Conservation (phyloP, 2,113 vertebrate species). For the Balaeniceps rex region DNA sequence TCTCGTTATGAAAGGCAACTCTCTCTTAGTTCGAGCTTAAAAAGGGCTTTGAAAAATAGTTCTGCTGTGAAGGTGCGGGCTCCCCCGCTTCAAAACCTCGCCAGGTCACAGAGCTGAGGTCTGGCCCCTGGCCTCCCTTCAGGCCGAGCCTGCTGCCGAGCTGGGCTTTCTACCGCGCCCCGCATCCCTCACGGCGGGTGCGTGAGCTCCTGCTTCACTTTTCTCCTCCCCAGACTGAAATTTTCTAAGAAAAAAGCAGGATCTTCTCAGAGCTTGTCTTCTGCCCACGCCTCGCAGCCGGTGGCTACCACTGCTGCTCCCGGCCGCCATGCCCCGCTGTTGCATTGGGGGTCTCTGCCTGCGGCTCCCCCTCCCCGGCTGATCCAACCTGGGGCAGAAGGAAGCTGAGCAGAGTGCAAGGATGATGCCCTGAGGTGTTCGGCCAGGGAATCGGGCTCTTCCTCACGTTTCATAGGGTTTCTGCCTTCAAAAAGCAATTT, state of each 20-base stretch:
- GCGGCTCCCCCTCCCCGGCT: background rate
- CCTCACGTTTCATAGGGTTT: background rate
- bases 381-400: background rate
- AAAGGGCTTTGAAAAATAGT: background rate
- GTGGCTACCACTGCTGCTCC: background rate
- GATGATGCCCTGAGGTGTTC: background rate
- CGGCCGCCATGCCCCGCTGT: accelerated
- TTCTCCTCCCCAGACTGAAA: background rate
- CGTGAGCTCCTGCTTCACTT: background rate
- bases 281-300: accelerated
- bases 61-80: background rate
- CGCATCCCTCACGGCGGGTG: accelerated
- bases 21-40: background rate
- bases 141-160: background rate
- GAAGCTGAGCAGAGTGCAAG: background rate
- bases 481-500: background rate
- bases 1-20: background rate
- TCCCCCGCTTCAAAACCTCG: background rate
- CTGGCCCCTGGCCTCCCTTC: background rate
- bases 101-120: background rate
- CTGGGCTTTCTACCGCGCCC: background rate
- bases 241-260: background rate
- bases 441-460: background rate
- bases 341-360: background rate
- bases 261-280: background rate